Evolutionary conservation across 2,797 vertebrate genomes (phyloP), one percentile per base, ranked within the genome.

Genomic region (Tapirus indicus): DNA sequence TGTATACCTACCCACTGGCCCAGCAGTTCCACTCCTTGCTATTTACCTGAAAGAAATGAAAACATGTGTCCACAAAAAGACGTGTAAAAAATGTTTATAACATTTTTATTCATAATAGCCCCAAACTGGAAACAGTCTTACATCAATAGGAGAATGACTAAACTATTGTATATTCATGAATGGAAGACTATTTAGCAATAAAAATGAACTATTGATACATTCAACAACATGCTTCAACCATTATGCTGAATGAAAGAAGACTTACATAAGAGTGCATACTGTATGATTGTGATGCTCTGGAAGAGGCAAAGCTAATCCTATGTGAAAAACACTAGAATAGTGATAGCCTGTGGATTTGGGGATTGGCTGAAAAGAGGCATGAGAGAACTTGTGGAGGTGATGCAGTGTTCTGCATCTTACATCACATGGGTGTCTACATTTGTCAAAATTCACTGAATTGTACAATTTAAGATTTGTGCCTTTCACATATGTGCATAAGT

Each of bases 361-460:
- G 27, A 92, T 94, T 94, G 23, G 83, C 47, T 74, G 52, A 91
- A 62, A 80, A 88, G 58, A 85, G 5, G 4, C 29, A 69, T 64
- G 62, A 91, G 49, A 52, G 21, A 88, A 91, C 32, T 38, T 41
- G 54, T n/a, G 35, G n/a, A 35, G 3, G 35, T 80, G 60, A 74
- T 82, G 23, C n/a, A 72, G 41, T 85, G 5, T 56, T 88, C 23
- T 78, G 49, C 11, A 58, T 83, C 17, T 94, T 95, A 16, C 32
- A 44, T 75, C 32, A 86, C 32, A 16, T 94, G 18, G 23, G 6
- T n/a, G 6, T 95, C 54, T 84, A 89, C 10, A 21, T 84, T 91
- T 91, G 49, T 87, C 18, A 91, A 91, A 89, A 54, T 92, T 71
- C 44, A 35, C 66, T 86, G 12, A 85, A 66, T 77, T 96, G 11